Evolutionary conservation across 2,113 vertebrate species (phyloP), one percentile per base, ranked within the genome.

Genomic region (Laticauda colubrina): DNA sequence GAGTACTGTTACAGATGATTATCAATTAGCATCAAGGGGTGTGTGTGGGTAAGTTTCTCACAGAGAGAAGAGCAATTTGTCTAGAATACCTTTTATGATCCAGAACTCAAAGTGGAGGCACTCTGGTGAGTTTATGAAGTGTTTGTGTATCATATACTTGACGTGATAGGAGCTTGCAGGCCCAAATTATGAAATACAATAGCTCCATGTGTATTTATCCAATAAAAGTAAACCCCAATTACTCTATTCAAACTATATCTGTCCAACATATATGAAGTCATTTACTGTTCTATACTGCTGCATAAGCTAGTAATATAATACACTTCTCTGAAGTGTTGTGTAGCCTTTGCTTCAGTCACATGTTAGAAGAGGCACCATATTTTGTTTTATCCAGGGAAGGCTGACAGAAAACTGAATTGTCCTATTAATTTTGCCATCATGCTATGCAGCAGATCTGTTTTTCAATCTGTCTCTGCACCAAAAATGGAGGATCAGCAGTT

Each of bases 41-140:
- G 75, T 11, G 59, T 9, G 14, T 7, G 5, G 48, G 93, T 57
- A 48, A 48, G 87, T 89, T 90, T 89, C 81, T 59, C 89, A 20
- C 55, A 94, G 3, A 53, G 75, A 92, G 48, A 61, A 86, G 14
- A 87, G n/a, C n/a, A 85, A 14, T 85, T 90, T 90, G 54, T 51
- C 53, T 86, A 90, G 81, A 85, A 57, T 90, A 87, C 81, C 81
- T 92, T 89, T 92, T 89, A 92, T 92, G 64, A 92, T 43, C 56
- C 92, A 93, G 92, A 93, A 90, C 92, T 93, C 92, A 90, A 51
- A 90, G 45, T 29, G 88, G 92, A 93, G 92, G 92, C 89, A 93
- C 92, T 93, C 92, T 90, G 92, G 92, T 93, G 81, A 93, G 81
- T 90, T 90, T 93, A 34, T 92, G 86, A 92, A 69, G n/a, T 89